Conservation (phyloP, 92 coral and sea anemone species). For the Micromussa lordhowensis region DNA sequence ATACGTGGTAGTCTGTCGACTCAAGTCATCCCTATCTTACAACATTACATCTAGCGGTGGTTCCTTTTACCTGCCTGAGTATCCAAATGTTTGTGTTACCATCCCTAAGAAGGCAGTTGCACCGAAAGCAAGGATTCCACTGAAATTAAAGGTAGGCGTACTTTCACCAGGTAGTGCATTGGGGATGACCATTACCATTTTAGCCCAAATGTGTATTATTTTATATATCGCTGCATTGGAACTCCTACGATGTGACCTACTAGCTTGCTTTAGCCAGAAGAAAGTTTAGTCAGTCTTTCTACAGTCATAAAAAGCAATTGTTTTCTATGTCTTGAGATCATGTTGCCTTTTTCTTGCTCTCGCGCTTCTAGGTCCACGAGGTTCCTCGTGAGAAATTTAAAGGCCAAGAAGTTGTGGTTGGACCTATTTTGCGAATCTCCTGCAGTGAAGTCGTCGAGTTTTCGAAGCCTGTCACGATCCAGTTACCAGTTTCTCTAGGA, state of each 20-base stretch:
- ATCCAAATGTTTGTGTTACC: constrained; percentile 4
- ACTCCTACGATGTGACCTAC: too few relatives aligned
- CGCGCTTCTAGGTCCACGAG: constrained; percentile 29
- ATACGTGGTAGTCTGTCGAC: constrained; percentile 36
- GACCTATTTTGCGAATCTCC: constrained; percentile 28
- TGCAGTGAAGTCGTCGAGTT: background rate
- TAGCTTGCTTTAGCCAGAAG: too few relatives aligned
- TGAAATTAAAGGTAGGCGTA: constrained; percentile 21
- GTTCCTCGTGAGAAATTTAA: constrained; percentile 26
- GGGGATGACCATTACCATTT: background rate
- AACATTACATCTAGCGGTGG: constrained; percentile 22
- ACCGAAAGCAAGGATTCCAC: constrained; percentile 9
- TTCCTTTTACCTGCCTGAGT: constrained; percentile 14
- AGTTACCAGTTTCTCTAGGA: constrained; percentile 28
- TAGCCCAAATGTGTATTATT: too few relatives aligned
- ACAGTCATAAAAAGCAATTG: background rate
- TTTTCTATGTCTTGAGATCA: background rate
- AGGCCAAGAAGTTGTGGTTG: background rate
- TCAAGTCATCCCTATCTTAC: constrained; percentile 9
- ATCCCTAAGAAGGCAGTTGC: constrained; percentile 30
- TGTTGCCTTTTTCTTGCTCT: too few relatives aligned
- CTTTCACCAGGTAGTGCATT: background rate
- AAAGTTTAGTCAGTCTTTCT: too few relatives aligned
- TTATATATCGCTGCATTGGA: too few relatives aligned
- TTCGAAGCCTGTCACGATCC: constrained; percentile 34